Conservation (phyloP, 1,140 invertebrate genomes). For the Drosophila sucinea region DNA sequence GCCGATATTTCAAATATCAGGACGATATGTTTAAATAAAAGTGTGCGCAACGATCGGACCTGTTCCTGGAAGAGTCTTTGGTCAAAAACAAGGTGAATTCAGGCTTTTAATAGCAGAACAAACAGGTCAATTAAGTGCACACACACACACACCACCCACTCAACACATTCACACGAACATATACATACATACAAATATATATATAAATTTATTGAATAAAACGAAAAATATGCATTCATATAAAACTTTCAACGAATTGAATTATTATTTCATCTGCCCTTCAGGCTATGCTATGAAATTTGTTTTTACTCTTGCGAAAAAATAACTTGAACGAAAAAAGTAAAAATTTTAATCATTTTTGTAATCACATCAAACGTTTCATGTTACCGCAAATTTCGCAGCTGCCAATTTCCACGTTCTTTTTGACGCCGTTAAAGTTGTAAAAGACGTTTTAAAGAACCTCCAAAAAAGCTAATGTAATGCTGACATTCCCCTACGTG, state of each 20-base stretch:
- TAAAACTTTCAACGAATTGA: slow-evolving; percentile 1
- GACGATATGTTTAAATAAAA: slow-evolving; percentile 8
- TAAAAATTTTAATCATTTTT: too few relatives aligned
- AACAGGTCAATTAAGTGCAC: slow-evolving; percentile 25
- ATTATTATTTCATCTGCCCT: not conserved
- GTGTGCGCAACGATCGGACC: slow-evolving; percentile 18
- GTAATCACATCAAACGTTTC: too few relatives aligned
- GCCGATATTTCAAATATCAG: slow-evolving; percentile 26
- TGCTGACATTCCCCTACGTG: too few relatives aligned
- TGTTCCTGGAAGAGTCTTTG: not conserved
- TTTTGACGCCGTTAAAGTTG: too few relatives aligned
- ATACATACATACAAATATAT: slow-evolving; percentile 63
- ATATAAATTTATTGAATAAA: slow-evolving; percentile 69
- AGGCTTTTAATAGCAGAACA: slow-evolving; percentile 27
- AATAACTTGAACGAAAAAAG: too few relatives aligned
- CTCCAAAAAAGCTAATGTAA: too few relatives aligned
- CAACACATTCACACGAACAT: slow-evolving; percentile 19
- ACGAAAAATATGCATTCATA: slow-evolving; percentile 64
- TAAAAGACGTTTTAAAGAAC: too few relatives aligned
- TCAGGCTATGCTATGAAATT: not conserved
- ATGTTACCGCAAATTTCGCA: too few relatives aligned
- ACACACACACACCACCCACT: slow-evolving; percentile 26
- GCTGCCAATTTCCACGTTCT: too few relatives aligned
- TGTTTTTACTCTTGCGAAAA: not conserved
- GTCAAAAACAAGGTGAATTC: slow-evolving; percentile 10